These are phyloP conservation scores for Goniozus legneri DNA, from an alignment of 1,140 invertebrate genomes.

Conservation along the genomic window DNA sequence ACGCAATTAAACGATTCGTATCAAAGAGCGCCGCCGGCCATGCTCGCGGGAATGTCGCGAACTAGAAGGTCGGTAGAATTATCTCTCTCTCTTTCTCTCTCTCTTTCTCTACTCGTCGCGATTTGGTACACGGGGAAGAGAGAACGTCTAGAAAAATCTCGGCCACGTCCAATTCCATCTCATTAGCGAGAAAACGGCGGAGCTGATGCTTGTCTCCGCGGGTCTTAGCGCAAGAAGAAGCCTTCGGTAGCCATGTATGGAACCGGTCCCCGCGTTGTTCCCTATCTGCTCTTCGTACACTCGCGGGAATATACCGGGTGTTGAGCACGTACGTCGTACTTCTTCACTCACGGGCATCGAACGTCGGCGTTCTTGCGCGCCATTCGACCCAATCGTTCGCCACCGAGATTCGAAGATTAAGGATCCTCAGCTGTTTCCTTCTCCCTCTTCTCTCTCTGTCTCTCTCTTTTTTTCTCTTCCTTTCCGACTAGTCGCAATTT, in stretches of 20 bases:
- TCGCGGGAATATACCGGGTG: slow-evolving; percentile 50
- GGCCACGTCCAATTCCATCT: slow-evolving; percentile 57
- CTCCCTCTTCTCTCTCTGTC: background rate
- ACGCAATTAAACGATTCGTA: slow-evolving; percentile 56
- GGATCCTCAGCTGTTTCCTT: too few relatives aligned
- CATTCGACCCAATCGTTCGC: too few relatives aligned
- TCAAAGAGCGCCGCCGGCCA: slow-evolving; percentile 53
- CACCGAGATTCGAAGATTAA: slow-evolving; percentile 21
- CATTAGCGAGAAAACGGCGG: slow-evolving; percentile 54
- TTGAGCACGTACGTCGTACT: slow-evolving; percentile 37
- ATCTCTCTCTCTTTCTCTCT: background rate
- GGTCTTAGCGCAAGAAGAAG: slow-evolving; percentile 51
- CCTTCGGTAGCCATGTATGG: slow-evolving; percentile 55
- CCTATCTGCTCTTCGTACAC: slow-evolving; percentile 42
- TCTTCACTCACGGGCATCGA: slow-evolving; percentile 23
- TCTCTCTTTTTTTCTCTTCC: background rate
- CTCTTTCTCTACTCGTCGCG: background rate
- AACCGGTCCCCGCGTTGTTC: slow-evolving; percentile 51
- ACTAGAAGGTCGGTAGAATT: slow-evolving; percentile 33
- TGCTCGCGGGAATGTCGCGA: slow-evolving; percentile 53
- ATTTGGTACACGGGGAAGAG: slow-evolving; percentile 30
- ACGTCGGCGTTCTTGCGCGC: too few relatives aligned
- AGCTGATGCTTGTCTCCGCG: slow-evolving; percentile 53
- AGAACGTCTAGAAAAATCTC: slow-evolving; percentile 57
- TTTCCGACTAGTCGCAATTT: background rate